Percentiles rank a stretch among this genome's conserved stretches.
phyloP scores from a whole-genome alignment of 1,140 invertebrate genomes.

The Nasonia giraulti region DNA sequence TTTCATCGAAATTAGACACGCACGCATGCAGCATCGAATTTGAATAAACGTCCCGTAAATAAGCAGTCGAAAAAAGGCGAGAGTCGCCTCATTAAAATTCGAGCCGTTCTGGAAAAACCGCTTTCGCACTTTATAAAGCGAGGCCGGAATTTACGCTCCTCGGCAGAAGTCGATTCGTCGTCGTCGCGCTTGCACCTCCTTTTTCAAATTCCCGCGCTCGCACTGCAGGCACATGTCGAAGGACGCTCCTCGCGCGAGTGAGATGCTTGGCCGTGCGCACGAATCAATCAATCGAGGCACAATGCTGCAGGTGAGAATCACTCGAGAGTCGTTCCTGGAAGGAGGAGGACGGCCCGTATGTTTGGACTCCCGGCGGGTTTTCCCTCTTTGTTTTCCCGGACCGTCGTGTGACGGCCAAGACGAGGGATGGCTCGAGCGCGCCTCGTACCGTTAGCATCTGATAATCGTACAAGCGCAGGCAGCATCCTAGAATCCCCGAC shows the following conservation, averaged over 20 bases:
- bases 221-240: not conserved
- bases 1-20: not conserved
- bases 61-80: slow-evolving; percentile 7
- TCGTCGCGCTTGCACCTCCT: not conserved
- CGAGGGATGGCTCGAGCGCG: too few relatives aligned
- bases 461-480: too few relatives aligned
- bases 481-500: too few relatives aligned
- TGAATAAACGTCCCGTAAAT: slow-evolving; percentile 30
- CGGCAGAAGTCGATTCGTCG: slow-evolving; percentile 9
- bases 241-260: not conserved
- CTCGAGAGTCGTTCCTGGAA: too few relatives aligned
- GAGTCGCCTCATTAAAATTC: slow-evolving; percentile 13
- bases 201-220: not conserved
- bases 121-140: slow-evolving; percentile 51
- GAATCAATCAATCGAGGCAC: slow-evolving; percentile 18
- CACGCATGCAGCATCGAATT: too few relatives aligned
- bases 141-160: slow-evolving; percentile 26
- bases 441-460: too few relatives aligned
- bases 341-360: too few relatives aligned
- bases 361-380: too few relatives aligned
- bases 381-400: not conserved
- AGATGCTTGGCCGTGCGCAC: slow-evolving; percentile 3
- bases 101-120: slow-evolving; percentile 51
- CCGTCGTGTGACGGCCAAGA: too few relatives aligned
- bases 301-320: not conserved